Evolutionary conservation across 2,888 invertebrate genomes (phyloP).

Genomic region (Flexamia atlantica): DNA sequence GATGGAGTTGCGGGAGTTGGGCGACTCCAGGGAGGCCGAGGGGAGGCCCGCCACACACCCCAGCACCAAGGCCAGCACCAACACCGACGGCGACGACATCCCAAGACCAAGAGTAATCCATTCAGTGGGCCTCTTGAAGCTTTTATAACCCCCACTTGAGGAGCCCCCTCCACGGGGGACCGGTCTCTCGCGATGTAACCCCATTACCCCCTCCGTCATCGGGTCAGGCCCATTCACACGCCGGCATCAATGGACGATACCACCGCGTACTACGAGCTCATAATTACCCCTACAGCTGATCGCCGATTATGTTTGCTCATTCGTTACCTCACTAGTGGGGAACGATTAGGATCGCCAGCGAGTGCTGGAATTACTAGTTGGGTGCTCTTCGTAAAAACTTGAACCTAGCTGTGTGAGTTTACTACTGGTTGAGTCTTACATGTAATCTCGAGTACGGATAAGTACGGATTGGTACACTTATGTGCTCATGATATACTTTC

Average conservation of each 20-base stretch:
- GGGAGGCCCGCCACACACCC: conserved; percentile 53
- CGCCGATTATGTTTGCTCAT: conserved; percentile 36
- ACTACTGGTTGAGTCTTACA: background rate
- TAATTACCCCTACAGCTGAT: conserved; percentile 41
- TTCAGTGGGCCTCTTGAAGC: conserved; percentile 50
- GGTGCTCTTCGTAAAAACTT: background rate
- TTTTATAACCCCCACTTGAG: conserved; percentile 64
- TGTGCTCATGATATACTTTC: background rate
- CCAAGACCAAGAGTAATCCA: conserved; percentile 59
- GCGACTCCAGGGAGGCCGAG: conserved; percentile 61
- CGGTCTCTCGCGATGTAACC: conserved; percentile 57
- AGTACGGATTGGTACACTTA: background rate
- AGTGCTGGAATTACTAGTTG: conserved; percentile 18
- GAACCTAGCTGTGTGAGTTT: background rate
- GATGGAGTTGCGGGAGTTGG: conserved; percentile 77
- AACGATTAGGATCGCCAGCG: background rate
- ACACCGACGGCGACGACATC: conserved; percentile 34
- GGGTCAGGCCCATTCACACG: conserved; percentile 56
- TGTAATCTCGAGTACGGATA: background rate
- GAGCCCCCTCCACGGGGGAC: conserved; percentile 28
- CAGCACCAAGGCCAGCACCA: conserved; percentile 47
- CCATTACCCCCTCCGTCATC: conserved; percentile 54
- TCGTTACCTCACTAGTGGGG: background rate
- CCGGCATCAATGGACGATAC: conserved; percentile 26
- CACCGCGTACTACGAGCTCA: conserved; percentile 29